Percentiles rank a stretch among this genome's conserved stretches.
phyloP scores from a whole-genome alignment of 2,113 vertebrate genomes.

The Cyprinodon variegatus region DNA sequence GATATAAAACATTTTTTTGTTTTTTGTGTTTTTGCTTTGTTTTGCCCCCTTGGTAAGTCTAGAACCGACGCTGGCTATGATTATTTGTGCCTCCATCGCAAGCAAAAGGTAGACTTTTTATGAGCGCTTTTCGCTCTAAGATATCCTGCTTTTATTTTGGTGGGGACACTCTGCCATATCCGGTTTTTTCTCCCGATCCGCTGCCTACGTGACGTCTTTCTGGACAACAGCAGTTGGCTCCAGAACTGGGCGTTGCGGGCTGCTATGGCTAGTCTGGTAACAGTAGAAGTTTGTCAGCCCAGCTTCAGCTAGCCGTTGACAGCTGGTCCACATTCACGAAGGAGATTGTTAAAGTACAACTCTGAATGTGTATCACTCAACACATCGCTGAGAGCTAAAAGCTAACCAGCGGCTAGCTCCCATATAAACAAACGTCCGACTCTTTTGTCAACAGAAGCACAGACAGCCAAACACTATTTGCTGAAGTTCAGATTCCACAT shows the following conservation, averaged over 20 bases:
- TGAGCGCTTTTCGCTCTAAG: background rate
- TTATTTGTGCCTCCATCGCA: background rate
- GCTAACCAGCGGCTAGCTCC: background rate
- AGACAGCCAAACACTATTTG: background rate
- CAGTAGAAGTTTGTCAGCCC: background rate
- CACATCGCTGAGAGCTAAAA: background rate
- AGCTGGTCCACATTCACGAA: background rate
- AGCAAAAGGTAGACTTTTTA: background rate
- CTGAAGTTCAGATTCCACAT: background rate
- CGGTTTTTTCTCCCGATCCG: background rate
- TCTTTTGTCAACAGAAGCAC: background rate
- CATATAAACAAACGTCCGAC: background rate
- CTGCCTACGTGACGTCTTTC: rapidly evolving
- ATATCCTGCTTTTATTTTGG: conserved; percentile 22
- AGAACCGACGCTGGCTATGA: too few relatives aligned
- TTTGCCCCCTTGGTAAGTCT: too few relatives aligned
- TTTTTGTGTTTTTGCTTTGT: too few relatives aligned
- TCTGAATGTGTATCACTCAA: background rate
- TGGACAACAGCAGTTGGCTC: conserved; percentile 14
- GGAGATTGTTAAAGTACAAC: background rate
- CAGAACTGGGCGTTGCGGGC: conserved; percentile 47
- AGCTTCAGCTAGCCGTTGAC: background rate
- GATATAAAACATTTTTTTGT: too few relatives aligned
- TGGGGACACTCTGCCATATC: background rate
- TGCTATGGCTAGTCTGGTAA: conserved; percentile 2